Percentiles rank a stretch among this genome's conserved stretches.
Conservation (phyloP, 2,888 invertebrate species). For the Leptinotarsa haldemani region DNA sequence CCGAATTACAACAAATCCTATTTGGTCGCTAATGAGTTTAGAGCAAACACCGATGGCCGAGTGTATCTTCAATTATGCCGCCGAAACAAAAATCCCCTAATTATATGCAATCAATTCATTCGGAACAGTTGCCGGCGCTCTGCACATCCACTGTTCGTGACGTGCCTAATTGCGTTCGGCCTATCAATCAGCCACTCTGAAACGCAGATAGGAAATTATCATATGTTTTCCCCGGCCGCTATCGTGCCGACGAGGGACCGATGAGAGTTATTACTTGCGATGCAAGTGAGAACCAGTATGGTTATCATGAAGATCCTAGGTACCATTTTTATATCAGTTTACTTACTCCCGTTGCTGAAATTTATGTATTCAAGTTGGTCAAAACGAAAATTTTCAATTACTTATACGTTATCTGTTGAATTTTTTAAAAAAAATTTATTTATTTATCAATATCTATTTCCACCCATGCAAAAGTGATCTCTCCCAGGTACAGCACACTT, state of each 20-base stretch:
- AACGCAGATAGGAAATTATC: conserved; percentile 29
- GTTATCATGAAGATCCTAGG: too few relatives aligned
- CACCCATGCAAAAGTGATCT: too few relatives aligned
- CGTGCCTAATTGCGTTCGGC: conserved; percentile 46
- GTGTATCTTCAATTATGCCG: conserved; percentile 53
- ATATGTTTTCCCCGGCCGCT: neutral
- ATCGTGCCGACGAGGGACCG: neutral
- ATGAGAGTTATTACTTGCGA: too few relatives aligned
- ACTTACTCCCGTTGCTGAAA: too few relatives aligned
- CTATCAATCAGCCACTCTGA: conserved; percentile 43
- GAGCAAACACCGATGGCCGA: conserved; percentile 59
- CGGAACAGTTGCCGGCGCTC: conserved; percentile 39
- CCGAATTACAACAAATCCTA: conserved; percentile 64
- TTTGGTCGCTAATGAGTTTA: conserved; percentile 64
- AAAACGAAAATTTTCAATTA: too few relatives aligned
- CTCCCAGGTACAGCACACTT: too few relatives aligned
- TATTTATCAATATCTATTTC: too few relatives aligned
- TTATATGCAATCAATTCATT: conserved; percentile 59
- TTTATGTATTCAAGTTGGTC: too few relatives aligned
- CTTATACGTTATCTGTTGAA: too few relatives aligned
- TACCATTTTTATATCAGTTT: too few relatives aligned
- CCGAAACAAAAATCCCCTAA: conserved; percentile 59
- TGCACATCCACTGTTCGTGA: conserved; percentile 54
- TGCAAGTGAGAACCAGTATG: too few relatives aligned
- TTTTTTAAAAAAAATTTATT: too few relatives aligned